Evolutionary conservation across 2,888 invertebrate genomes (phyloP), one percentile per base, ranked within the genome.

Genomic region (Macaria notata): DNA sequence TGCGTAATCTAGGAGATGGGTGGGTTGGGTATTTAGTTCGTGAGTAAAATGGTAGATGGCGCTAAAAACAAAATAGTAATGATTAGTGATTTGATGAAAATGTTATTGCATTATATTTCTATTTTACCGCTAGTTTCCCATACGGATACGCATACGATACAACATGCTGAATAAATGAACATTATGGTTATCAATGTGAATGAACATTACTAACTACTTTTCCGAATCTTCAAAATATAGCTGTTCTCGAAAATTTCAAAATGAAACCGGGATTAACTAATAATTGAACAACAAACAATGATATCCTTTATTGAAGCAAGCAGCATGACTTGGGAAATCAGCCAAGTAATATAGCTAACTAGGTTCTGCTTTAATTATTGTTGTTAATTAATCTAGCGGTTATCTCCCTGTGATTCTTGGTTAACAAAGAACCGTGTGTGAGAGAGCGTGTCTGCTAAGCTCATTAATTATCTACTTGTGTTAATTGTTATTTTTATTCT

Each of bases 371-470:
- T 19, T 41, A 48, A 58, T 52, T 51, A 44, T 46, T 31, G n/a
- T 9, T 44, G 33, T 7, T 36, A 4, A 42, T 36, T 46, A 48
- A 47, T 49, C 55, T 44, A 56, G 33, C 49, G 39, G 53, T 43
- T 47, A 56, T 48, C 60, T 59, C 19, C 19, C 19, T 56, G 47
- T 49, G 48, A 50, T 56, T 50, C 58, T 53, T 36, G 3, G 4
- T 7, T 36, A 36, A 36, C 33, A 36, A 36, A 6, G 33, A 36
- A 36, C 7, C 33, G 33, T 36, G 33, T 36, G 33, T 36, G 19
- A 19, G 19, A 19, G 19, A 19, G 19, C 19, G 19, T 19, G 19
- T 19, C 19, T 19, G 19, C 2, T 19, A 2, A 19, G 19, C 19
- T 19, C 19, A 19, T 19, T 19, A 19, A 19, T 19, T 19, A 19